Conservation (phyloP, 2,888 invertebrate genomes). For the Plagodis dolabraria region DNA sequence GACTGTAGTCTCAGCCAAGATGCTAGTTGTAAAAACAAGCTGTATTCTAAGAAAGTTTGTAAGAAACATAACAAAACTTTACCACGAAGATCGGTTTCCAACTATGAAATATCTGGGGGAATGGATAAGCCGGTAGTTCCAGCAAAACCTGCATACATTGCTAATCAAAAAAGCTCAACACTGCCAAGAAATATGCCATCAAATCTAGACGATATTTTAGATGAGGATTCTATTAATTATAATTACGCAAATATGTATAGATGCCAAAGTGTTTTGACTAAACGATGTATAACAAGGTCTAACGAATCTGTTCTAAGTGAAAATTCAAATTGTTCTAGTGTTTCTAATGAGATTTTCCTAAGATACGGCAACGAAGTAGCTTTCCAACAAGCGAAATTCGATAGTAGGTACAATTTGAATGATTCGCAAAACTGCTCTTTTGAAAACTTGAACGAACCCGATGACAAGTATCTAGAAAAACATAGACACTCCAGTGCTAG, state of each 20-base stretch:
- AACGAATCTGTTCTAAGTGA: conserved; percentile 82
- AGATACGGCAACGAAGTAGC: conserved; percentile 79
- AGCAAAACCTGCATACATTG: conserved; percentile 65
- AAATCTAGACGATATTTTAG: conserved; percentile 79
- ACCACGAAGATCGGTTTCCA: conserved; percentile 89
- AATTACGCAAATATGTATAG: conserved; percentile 66
- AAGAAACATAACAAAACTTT: conserved; percentile 79
- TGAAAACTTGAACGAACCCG: conserved; percentile 68
- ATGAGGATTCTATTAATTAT: conserved; percentile 77
- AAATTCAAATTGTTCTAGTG: conserved; percentile 79
- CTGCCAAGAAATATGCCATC: conserved; percentile 82
- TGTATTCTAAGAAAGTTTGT: conserved; percentile 80
- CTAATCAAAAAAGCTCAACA: conserved; percentile 76
- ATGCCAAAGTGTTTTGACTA: conserved; percentile 80
- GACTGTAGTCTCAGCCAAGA: conserved; percentile 87
- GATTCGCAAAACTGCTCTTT: conserved; percentile 78
- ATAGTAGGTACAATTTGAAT: conserved; percentile 76
- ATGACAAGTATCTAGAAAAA: conserved; percentile 78
- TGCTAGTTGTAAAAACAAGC: conserved; percentile 77
- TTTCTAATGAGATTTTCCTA: conserved; percentile 81
- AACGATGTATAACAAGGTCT: conserved; percentile 85
- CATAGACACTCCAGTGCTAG: conserved; percentile 90
- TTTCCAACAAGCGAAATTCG: conserved; percentile 78
- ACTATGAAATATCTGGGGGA: conserved; percentile 88
- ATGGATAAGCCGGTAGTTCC: conserved; percentile 72